Base-by-base conservation (phyloP, 2,888 invertebrate species). In the Eristalis arbustorum region DNA sequence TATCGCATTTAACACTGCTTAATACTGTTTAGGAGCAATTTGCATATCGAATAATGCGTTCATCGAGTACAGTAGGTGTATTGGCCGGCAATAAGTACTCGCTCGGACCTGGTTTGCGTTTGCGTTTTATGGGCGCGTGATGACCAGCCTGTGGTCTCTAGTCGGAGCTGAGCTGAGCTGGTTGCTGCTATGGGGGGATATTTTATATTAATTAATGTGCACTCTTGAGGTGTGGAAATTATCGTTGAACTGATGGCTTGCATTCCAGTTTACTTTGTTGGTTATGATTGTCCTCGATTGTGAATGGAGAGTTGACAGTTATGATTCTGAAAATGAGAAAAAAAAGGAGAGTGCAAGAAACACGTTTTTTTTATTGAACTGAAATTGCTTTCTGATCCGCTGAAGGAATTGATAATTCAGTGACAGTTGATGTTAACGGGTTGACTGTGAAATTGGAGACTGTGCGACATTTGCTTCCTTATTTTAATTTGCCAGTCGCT, bases 1-100 rank as follows among this genome's bases (percentile, higher is more conserved):
- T 85, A 89, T 89, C 88, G 88, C 91, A 89, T 90, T 91, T 91
- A 91, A 88, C 89, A 89, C 90, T 89, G 88, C 91, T 91, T 91
- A 90, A 91, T 90, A 90, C 89, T 90, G 89, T 90, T 91, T 91
- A 91, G 91, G 89, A 89, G 90, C 90, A 89, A 91, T 91, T 91
- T 91, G 91, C 91, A 91, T 91, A 91, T 89, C 91, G 91, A 90
- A 90, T 90, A 90, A 89, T 90, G 89, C 89, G 89, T 89, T 89
- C 89, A 89, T 84, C 90, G 81, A 25, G 49, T 64, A 13, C 49
- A 18, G 49, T 67, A 14, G 22, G 37, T 42, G 34, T 49, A 31
- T 56, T 57, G 37, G 31, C 11, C 37, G 42, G 66, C 18, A 42
- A 3, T 25, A 25, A 3, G 25, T 25, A n/a, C n/a, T 31, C 56